Base-by-base conservation (phyloP, 2,113 vertebrate genomes). In the Taurulus bubalis region DNA sequence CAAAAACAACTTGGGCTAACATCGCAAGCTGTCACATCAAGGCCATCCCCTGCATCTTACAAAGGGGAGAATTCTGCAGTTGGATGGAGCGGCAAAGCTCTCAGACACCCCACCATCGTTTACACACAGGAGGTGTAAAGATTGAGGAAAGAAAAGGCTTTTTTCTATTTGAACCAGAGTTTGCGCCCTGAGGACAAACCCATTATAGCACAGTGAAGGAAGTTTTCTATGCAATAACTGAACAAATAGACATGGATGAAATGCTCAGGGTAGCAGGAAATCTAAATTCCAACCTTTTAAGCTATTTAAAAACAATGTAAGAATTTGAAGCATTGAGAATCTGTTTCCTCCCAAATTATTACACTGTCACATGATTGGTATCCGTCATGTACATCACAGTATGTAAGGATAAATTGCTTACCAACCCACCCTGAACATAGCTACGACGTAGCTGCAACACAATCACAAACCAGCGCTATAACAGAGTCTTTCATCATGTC, bases 1-100 rank as follows among this genome's bases (percentile, higher is more conserved):
- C 93, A 94, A 94, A 95, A 93, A 87, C 87, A 94, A 94, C 93
- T 94, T 91, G 88, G 88, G 87, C 90, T 91, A 93, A 94, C 94
- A 94, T 89, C 67, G 88, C 86, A 80, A 89, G 87, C 91, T 94
- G 94, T 94, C 93, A 94, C 87, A 93, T 93, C 90, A 94, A 91
- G 93, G 91, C 89, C 92, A 91, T 89, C 80, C 82, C 78, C 89
- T 82, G 80, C 85, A 91, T 92, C 84, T 84, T 87, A 88, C 80
- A 90, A 88, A 91, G 82, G 69, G 78, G 84, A 86, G 68, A 84
- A 88, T 86, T 88, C 82, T 91, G 80, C 90, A 89, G 87, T 85
- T 73, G 87, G 81, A 81, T 86, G 76, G 76, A 34, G 71, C 79
- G 0, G 67, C 64, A 80, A 82, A 88, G 83, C 81, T 89, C 75